Evolutionary conservation across 2,797 vertebrate species (phyloP).

Genomic region (Clarias laeviceps): DNA sequence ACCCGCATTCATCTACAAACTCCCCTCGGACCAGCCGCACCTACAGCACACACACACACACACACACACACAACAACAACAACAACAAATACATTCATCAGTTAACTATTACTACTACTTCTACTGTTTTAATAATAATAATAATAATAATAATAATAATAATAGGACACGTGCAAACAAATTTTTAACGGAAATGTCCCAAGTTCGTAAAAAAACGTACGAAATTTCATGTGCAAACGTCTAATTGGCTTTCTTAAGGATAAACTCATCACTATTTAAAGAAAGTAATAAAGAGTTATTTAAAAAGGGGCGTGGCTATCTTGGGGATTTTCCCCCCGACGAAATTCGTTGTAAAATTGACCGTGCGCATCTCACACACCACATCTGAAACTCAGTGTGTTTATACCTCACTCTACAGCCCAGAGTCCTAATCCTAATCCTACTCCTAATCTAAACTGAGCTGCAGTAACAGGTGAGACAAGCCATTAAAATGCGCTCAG

Average conservation of each 20-base stretch:
- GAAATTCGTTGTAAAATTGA: not conserved
- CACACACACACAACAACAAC: too few species aligned
- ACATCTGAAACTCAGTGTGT: not conserved
- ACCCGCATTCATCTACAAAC: constrained; percentile 90
- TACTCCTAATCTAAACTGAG: not conserved
- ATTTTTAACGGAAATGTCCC: not conserved
- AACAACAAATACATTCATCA: not conserved
- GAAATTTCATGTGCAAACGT: not conserved
- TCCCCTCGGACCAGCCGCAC: constrained; percentile 90
- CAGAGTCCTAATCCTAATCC: too few species aligned
- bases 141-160: not conserved
- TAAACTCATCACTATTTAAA: not conserved
- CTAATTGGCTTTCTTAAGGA: not conserved
- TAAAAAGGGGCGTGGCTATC: not conserved
- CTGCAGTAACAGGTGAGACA: not conserved
- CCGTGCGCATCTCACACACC: not conserved
- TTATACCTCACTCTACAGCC: too few species aligned
- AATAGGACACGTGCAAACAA: not conserved
- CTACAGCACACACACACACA: constrained; percentile 61
- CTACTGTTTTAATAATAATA: not conserved
- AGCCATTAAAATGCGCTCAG: not conserved
- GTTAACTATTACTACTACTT: too few species aligned
- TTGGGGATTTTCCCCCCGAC: not conserved
- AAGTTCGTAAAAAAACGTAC: not conserved
- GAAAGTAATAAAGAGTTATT: not conserved